Evolutionary conservation across 1,140 invertebrate genomes (phyloP).

Genomic region (Formica exsecta): DNA sequence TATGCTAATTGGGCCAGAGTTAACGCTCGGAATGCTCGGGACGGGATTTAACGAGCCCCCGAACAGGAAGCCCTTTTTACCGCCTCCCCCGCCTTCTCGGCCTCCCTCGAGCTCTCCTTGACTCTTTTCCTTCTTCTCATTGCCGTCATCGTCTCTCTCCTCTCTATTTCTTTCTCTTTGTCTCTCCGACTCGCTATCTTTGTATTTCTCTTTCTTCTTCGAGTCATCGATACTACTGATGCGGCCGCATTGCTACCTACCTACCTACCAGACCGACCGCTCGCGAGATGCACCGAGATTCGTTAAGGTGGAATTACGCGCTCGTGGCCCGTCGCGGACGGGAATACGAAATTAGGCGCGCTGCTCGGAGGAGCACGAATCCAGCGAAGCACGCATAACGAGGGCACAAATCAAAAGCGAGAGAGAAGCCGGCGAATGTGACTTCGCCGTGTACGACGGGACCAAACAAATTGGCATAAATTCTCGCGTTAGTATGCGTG

Average conservation of each 20-base stretch:
- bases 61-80: conserved; percentile 79
- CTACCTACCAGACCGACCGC: conserved; percentile 42
- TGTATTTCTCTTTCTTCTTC: conserved; percentile 62
- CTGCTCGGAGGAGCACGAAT: conserved; percentile 57
- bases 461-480: conserved; percentile 84
- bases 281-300: conserved; percentile 73
- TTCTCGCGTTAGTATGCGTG: conserved; percentile 73
- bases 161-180: background rate
- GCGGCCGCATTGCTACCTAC: conserved; percentile 65
- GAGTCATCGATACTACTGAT: conserved; percentile 63
- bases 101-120: conserved; percentile 70
- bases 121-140: conserved; percentile 62
- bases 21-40: conserved; percentile 79
- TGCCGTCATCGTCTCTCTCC: conserved; percentile 3
- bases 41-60: conserved; percentile 83
- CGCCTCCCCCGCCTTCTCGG: conserved; percentile 20
- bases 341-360: conserved; percentile 83
- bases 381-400: conserved; percentile 74
- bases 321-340: conserved; percentile 74
- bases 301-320: conserved; percentile 79
- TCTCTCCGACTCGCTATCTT: conserved; percentile 1
- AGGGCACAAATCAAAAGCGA: conserved; percentile 83
- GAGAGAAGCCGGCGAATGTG: conserved; percentile 73
- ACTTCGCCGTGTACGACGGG: conserved; percentile 68
- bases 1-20: conserved; percentile 86